phyloP scores from a whole-genome alignment of 2,888 invertebrate genomes.

The Lamellibrachia satsuma region DNA sequence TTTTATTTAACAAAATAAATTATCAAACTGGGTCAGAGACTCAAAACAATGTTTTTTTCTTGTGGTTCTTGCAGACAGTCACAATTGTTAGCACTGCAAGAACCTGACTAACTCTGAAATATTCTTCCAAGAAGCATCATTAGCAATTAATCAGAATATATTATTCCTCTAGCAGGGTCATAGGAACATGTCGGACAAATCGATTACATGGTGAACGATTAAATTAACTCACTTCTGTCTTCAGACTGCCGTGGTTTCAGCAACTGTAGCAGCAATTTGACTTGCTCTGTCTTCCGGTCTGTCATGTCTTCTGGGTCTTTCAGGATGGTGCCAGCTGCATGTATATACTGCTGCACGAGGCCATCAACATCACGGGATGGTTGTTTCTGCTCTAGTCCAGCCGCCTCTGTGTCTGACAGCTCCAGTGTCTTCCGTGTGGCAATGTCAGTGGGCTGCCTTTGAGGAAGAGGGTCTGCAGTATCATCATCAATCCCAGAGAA shows the following conservation, averaged over 20 bases:
- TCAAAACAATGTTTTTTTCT: too few species aligned
- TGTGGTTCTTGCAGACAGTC: too few species aligned
- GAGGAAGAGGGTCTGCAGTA: not conserved
- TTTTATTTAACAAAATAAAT: too few species aligned
- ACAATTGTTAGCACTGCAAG: too few species aligned
- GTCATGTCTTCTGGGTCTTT: slow-evolving; percentile 44
- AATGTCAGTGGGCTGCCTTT: not conserved
- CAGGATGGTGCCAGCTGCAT: slow-evolving; percentile 52
- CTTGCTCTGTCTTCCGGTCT: slow-evolving; percentile 47
- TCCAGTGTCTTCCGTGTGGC: not conserved
- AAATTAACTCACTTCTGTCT: not conserved
- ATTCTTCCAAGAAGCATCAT: too few species aligned
- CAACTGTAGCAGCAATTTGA: slow-evolving; percentile 38
- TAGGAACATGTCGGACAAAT: too few species aligned
- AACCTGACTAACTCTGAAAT: too few species aligned
- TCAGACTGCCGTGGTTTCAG: not conserved
- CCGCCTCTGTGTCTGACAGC: not conserved
- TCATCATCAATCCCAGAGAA: not conserved
- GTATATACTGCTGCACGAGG: slow-evolving; percentile 47
- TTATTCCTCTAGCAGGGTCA: too few species aligned
- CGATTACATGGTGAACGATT: not conserved
- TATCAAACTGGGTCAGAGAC: too few species aligned
- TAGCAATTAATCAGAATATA: too few species aligned
- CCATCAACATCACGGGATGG: slow-evolving; percentile 31
- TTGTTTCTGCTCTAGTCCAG: not conserved